Evolutionary conservation across 2,113 vertebrate species (phyloP).

Genomic region (Siniperca chuatsi): DNA sequence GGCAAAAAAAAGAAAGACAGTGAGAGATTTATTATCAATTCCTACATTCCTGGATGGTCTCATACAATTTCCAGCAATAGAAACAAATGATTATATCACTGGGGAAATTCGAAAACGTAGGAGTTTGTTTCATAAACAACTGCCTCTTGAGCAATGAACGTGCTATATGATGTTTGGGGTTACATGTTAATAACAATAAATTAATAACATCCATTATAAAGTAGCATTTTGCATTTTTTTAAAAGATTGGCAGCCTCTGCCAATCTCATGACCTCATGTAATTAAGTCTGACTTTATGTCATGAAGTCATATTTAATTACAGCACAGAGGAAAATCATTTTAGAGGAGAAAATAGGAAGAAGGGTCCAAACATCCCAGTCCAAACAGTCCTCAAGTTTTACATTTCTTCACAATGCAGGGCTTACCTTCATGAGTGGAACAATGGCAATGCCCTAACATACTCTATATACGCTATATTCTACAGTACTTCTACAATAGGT

Average conservation of each 20-base stretch:
- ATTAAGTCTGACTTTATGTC: conserved; percentile 23
- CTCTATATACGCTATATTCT: background rate
- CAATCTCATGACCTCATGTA: background rate
- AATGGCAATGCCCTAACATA: background rate
- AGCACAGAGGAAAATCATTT: conserved; percentile 1
- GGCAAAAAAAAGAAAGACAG: background rate
- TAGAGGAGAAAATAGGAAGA: background rate
- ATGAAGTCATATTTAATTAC: conserved; percentile 14
- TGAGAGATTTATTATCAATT: conserved; percentile 14
- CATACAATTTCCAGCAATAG: conserved; percentile 24
- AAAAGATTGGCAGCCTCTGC: conserved; percentile 10
- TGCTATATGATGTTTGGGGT: background rate
- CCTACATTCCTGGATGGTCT: background rate
- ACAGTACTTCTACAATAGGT: background rate
- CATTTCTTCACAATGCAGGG: background rate
- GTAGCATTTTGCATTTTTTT: background rate
- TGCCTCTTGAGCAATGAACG: background rate
- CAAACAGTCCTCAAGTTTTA: conserved; percentile 12
- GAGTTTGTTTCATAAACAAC: conserved; percentile 32
- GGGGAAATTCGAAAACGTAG: conserved; percentile 7
- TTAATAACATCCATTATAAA: conserved; percentile 4
- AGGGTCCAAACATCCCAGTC: background rate
- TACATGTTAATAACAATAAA: conserved; percentile 28
- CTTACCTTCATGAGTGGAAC: background rate
- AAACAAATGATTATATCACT: conserved; percentile 31